Conservation (phyloP, 2,888 invertebrate genomes). For the Drosophila lutescens region DNA sequence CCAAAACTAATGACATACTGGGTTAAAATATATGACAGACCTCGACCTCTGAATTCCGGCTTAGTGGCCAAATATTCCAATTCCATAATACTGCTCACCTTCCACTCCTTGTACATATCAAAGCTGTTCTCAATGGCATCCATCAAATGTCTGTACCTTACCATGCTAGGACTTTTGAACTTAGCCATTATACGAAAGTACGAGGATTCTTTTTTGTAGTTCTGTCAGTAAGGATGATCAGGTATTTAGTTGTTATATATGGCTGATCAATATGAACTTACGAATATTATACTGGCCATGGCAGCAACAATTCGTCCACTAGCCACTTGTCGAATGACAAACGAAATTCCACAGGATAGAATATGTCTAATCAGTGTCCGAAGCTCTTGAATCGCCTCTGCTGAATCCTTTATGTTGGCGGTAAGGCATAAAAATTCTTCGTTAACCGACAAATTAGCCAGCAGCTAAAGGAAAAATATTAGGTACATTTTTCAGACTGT, state of each 20-base stretch:
- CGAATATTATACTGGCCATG: not conserved
- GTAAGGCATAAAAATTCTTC: not conserved
- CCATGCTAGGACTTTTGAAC: not conserved
- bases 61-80: not conserved
- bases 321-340: not conserved
- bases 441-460: not conserved
- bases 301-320: not conserved
- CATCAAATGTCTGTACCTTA: not conserved
- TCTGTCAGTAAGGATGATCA: not conserved
- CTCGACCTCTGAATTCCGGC: not conserved
- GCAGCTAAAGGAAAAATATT: not conserved
- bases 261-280: not conserved
- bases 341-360: not conserved
- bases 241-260: rapidly evolving
- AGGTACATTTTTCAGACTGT: too few species aligned
- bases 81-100: not conserved
- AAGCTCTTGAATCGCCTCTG: not conserved
- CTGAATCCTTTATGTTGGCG: not conserved
- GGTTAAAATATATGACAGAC: not conserved
- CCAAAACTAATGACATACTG: not conserved
- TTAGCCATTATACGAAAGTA: not conserved
- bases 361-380: not conserved
- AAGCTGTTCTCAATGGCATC: constrained; percentile 3
- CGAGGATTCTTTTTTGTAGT: not conserved
- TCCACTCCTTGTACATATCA: constrained; percentile 6